These are phyloP conservation scores for Pteropus alecto DNA, from an alignment of 2,113 vertebrate species.

Conservation along the genomic window DNA sequence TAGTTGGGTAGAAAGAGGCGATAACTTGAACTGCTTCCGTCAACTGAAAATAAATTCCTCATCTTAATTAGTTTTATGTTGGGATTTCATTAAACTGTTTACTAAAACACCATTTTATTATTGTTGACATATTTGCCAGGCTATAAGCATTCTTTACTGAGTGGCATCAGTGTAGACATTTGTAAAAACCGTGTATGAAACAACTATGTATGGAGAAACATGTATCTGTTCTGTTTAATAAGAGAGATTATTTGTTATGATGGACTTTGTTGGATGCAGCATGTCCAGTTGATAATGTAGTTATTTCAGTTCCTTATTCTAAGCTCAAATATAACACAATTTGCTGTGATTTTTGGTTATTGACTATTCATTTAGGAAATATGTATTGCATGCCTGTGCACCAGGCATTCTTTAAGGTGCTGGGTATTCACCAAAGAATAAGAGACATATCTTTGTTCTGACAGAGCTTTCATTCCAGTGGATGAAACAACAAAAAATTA, in stretches of 20 bases:
- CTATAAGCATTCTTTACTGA: not conserved
- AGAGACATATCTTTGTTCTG: not conserved
- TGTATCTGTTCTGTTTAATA: not conserved
- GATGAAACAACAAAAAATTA: not conserved
- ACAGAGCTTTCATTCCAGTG: not conserved
- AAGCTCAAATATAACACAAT: not conserved
- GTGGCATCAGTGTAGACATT: not conserved
- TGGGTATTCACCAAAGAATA: not conserved
- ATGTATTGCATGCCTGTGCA: not conserved
- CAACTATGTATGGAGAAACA: not conserved
- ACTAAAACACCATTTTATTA: not conserved
- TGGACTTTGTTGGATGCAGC: not conserved
- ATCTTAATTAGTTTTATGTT: conserved; percentile 1
- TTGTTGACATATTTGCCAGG: not conserved
- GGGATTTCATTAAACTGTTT: conserved; percentile 15
- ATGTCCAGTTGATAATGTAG: not conserved
- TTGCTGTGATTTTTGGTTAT: not conserved
- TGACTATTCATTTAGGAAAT: not conserved
- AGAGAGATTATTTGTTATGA: not conserved
- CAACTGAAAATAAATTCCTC: not conserved
- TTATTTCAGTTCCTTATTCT: not conserved
- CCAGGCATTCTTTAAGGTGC: not conserved
- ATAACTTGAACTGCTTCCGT: not conserved
- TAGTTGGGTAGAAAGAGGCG: not conserved
- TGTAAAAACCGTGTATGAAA: not conserved